Percentiles rank a stretch among this genome's conserved stretches.
Conservation (phyloP, 2,888 invertebrate genomes). For the Erebia aethiops region DNA sequence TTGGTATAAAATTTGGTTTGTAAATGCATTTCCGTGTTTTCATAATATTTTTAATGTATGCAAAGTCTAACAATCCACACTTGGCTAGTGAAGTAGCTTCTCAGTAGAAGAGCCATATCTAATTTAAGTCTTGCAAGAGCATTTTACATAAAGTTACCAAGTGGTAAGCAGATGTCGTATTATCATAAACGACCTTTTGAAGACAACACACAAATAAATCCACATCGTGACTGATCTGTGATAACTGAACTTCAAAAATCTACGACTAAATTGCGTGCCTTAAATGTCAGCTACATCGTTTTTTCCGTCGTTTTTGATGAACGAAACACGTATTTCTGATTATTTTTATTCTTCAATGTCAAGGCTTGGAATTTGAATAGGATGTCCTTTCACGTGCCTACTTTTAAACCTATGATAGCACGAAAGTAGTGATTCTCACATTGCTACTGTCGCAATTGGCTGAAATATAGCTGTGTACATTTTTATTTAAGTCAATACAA, state of each 20-base stretch:
- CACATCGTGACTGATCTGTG: slow-evolving; percentile 7
- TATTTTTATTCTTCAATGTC: slow-evolving; percentile 4
- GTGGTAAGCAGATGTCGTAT: neutral
- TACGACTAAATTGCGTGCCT: neutral
- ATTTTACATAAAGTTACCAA: neutral
- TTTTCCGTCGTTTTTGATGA: neutral
- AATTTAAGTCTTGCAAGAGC: no score
- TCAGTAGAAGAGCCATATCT: no score
- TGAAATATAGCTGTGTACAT: no score
- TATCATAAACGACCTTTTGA: neutral
- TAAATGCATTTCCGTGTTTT: no score
- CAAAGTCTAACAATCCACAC: no score
- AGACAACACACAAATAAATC: neutral
- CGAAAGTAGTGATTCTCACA: no score
- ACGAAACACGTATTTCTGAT: neutral
- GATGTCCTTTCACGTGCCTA: neutral
- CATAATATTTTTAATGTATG: no score
- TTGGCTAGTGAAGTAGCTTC: no score
- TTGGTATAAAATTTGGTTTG: no score
- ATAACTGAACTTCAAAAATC: slow-evolving; percentile 6
- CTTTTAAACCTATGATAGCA: neutral
- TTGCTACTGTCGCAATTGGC: no score
- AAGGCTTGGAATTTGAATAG: slow-evolving; percentile 1
- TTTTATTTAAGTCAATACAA: no score
- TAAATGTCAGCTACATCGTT: slow-evolving; percentile 8